Evolutionary conservation across 2,888 invertebrate species (phyloP).

Genomic region (Microplitis deprimator): DNA sequence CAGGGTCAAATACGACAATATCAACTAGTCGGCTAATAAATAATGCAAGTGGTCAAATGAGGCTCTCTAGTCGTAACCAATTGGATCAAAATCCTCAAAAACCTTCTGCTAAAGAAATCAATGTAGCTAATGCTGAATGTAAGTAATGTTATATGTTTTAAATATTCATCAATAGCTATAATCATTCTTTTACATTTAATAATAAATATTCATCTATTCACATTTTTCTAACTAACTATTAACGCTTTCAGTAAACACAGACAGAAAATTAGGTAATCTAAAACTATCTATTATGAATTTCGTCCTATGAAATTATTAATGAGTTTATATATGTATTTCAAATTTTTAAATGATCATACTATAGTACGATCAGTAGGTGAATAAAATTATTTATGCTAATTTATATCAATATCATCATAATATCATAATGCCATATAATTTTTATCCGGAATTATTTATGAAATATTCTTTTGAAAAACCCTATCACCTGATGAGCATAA

Average conservation of each 20-base stretch:
- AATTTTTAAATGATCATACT: constrained; percentile 70
- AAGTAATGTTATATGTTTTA: constrained; percentile 57
- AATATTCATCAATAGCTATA: neutral
- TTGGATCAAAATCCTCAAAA: constrained; percentile 69
- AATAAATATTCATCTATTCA: constrained; percentile 17
- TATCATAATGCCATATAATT: too few relatives aligned
- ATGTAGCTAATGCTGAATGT: constrained; percentile 74
- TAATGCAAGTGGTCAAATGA: constrained; percentile 55
- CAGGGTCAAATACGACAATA: constrained; percentile 62
- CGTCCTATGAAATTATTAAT: constrained; percentile 65
- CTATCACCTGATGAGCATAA: too few relatives aligned
- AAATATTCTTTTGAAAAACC: too few relatives aligned
- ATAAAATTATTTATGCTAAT: too few relatives aligned
- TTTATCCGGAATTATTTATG: too few relatives aligned
- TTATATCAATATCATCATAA: too few relatives aligned
- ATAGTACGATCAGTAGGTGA: constrained; percentile 42
- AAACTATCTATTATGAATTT: constrained; percentile 67
- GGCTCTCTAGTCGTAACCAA: constrained; percentile 63
- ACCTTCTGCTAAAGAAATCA: constrained; percentile 71
- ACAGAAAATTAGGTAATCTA: constrained; percentile 69
- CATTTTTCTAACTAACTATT: constrained; percentile 45
- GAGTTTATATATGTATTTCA: constrained; percentile 56
- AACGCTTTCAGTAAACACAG: constrained; percentile 67
- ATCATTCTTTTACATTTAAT: constrained; percentile 29
- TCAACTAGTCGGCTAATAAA: constrained; percentile 60